Base-by-base conservation (phyloP, 92 coral and sea anemone genomes). In the Siderastrea siderea region DNA sequence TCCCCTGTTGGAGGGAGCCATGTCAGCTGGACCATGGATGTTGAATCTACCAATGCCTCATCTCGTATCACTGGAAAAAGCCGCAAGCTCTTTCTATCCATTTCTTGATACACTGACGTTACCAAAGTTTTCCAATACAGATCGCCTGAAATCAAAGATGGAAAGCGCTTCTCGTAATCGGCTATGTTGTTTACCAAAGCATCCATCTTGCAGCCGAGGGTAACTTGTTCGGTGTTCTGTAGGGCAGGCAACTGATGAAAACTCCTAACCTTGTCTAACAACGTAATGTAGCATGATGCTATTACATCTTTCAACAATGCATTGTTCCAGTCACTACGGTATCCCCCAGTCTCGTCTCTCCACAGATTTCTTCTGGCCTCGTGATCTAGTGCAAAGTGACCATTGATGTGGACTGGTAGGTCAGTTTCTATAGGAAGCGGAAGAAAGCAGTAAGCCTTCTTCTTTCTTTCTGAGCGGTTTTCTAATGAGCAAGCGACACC, bases 331-430 rank as follows among this genome's bases (percentile, higher is more conserved):
- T 76, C 87, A 52, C 82, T 91, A 6, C 93, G 90, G 61, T 81
- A 78, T 49, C 50, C 87, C 1, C 43, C 71, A 19, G 16, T 52
- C 11, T 54, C 59, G 64, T 70, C 82, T 47, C 71, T 69, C 89
- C 91, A 80, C 69, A 94, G 82, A 45, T 70, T 80, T 71, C 96
- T 16, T 55, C 96, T 77, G 38, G 93, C 91, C 73, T 94, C 96
- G 53, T 94, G 96, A 46, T 91, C 92, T 48, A 87, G 58, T 12
- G 88, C 91, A 94, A 96, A 96, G 65, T 96, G 98, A 2, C 99
- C 99, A 83, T 96, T 96, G 67, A 96, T 81, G 63, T 91, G 96
- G 53, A 94, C 95, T 52, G 99, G 99, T 7, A 96, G 93, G 49
- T 84, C 76, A 5, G 98, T 95, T 53, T 87, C 49, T 44, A 80